phyloP scores from a whole-genome alignment of 2,888 invertebrate species.

The Heliothis peltigera region DNA sequence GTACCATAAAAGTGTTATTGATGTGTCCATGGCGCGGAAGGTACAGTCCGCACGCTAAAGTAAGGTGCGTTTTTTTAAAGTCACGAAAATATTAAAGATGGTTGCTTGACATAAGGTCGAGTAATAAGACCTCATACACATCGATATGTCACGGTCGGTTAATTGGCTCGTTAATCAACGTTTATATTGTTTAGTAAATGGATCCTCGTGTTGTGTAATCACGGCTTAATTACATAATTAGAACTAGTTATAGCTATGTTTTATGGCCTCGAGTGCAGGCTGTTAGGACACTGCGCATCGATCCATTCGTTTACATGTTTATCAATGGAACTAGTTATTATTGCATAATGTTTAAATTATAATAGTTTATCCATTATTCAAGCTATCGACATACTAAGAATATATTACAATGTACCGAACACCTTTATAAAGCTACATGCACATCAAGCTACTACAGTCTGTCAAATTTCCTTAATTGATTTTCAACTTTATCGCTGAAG shows the following conservation, averaged over 20 bases:
- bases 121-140: constrained; percentile 26
- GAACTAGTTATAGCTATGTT: constrained; percentile 18
- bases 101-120: constrained; percentile 19
- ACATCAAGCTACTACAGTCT: too few relatives aligned
- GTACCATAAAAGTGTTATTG: constrained; percentile 49
- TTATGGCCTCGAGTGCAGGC: constrained; percentile 25
- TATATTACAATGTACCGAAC: too few relatives aligned
- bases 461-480: too few relatives aligned
- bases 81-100: constrained; percentile 23
- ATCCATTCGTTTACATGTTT: constrained; percentile 18
- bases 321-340: constrained; percentile 6
- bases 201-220: constrained; percentile 27
- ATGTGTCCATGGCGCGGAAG: constrained; percentile 34
- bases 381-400: too few relatives aligned
- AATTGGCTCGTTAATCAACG: constrained; percentile 53
- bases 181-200: constrained; percentile 41
- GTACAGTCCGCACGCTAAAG: constrained; percentile 11
- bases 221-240: constrained; percentile 30
- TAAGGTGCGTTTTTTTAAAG: constrained; percentile 25
- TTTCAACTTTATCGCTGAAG: too few relatives aligned
- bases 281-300: constrained; percentile 19
- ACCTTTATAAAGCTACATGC: too few relatives aligned
- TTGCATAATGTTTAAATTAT: constrained; percentile 8
- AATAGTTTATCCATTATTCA: neutral
- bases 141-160: constrained; percentile 57